Evolutionary conservation across 2,797 vertebrate species (phyloP).

Genomic region (Poecile montanus): DNA sequence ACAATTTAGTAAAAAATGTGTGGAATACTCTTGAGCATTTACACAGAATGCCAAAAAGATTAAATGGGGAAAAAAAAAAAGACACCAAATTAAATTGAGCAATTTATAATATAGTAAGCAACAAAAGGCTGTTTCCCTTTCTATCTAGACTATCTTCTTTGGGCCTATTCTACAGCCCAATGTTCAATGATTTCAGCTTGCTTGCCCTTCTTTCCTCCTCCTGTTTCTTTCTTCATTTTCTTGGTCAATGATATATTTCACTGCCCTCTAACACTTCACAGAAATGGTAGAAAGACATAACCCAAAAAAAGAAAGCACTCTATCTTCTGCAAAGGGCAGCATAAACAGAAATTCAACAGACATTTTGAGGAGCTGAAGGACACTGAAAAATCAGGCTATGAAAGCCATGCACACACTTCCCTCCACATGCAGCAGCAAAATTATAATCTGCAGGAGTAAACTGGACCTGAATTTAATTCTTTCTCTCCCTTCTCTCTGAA

Average conservation of each 20-base stretch:
- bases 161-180: neutral
- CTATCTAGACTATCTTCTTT: neutral
- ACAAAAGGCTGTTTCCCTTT: neutral
- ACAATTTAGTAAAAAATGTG: neutral
- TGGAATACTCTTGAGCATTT: neutral
- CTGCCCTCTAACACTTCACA: neutral
- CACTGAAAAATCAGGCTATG: neutral
- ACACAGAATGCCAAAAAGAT: neutral
- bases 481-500: neutral
- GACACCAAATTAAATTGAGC: accelerated
- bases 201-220: neutral
- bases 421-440: neutral
- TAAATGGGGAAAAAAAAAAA: neutral
- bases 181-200: neutral
- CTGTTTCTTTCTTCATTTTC: neutral
- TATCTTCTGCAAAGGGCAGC: neutral
- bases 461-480: neutral
- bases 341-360: neutral
- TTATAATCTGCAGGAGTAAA: neutral
- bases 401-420: neutral
- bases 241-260: neutral
- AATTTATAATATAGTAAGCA: neutral
- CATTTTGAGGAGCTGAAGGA: neutral
- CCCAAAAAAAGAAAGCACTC: neutral
- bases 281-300: neutral